Evolutionary conservation across 1,140 invertebrate genomes (phyloP).

Genomic region (Dreissena rostriformis): DNA sequence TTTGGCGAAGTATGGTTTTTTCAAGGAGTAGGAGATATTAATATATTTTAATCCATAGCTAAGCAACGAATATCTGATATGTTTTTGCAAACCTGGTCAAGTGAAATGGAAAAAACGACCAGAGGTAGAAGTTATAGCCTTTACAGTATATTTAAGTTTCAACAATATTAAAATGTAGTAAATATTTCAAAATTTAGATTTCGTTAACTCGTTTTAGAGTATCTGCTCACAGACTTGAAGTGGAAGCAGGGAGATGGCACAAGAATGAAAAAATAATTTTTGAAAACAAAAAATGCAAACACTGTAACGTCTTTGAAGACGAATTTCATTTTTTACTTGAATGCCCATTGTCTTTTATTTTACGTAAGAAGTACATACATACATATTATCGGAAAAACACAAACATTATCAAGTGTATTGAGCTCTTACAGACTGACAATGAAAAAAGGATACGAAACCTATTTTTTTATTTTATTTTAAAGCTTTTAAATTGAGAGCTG

Average conservation of each 20-base stretch:
- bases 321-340: constrained; percentile 41
- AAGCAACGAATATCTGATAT: background rate
- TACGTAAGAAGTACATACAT: constrained; percentile 2
- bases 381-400: constrained; percentile 4
- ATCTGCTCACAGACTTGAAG: constrained; percentile 21
- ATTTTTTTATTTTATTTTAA: no score
- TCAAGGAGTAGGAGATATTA: background rate
- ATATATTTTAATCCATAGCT: background rate
- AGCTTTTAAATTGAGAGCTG: no score
- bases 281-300: background rate
- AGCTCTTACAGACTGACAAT: constrained; percentile 7
- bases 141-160: background rate
- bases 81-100: background rate
- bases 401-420: constrained; percentile 1
- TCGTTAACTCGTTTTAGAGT: constrained; percentile 8
- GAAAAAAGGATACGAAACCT: no score
- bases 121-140: background rate
- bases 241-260: constrained; percentile 22
- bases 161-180: background rate
- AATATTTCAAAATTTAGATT: background rate
- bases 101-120: background rate
- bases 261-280: background rate
- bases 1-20: constrained; percentile 2
- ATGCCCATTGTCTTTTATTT: constrained; percentile 11
- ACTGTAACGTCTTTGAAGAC: constrained; percentile 28